Evolutionary conservation across 1,140 invertebrate genomes (phyloP), one percentile per base, ranked within the genome.

Genomic region (Calephelis virginiensis): DNA sequence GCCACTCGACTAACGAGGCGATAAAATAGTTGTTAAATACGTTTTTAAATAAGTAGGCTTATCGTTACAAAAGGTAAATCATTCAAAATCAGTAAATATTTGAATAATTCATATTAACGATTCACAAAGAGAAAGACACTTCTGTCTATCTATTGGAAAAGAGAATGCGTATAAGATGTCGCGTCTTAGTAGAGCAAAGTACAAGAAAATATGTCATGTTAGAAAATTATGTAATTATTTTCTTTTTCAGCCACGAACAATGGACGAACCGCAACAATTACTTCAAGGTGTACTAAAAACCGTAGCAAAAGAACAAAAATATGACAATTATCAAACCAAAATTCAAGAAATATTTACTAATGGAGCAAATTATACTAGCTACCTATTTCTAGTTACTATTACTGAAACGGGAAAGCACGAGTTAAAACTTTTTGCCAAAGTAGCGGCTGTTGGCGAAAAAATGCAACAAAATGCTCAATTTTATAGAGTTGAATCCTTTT

Each of bases 361-460:
- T 1, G 83, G 83, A 4, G 81, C 77, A 0, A 84, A 83, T 46
- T 82, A 75, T 49, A 79, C 78, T 8, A 78, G 80, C 8, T 56
- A 62, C 8, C 38, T 85, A 5, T 83, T 69, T 45, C 43, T 61
- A 6, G 73, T 72, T 1, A 80, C 69, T 3, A 64, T 81, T 5
- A 62, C 68, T 0, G 67, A 67, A 37, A 43, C 69, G 9, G 69
- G 37, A 2, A 78, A 71, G 45, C 63, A 74, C 45, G 73, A 77
- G 3, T 43, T 86, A 0, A 76, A 77, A 11, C 38, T 88, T 6
- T 88, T 88, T 62, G 75, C 77, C 0, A 88, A 88, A 75, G 74
- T 86, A 0, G 76, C 81, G 0, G 69, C 50, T 5, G 37, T 82
- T 0, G 74, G 76, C 0, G 80, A 88, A 38, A 73, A 74, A 7